Evolutionary conservation across 2,797 vertebrate species (phyloP), one percentile per base, ranked within the genome.

Genomic region (Arrhamphus sclerolepis): DNA sequence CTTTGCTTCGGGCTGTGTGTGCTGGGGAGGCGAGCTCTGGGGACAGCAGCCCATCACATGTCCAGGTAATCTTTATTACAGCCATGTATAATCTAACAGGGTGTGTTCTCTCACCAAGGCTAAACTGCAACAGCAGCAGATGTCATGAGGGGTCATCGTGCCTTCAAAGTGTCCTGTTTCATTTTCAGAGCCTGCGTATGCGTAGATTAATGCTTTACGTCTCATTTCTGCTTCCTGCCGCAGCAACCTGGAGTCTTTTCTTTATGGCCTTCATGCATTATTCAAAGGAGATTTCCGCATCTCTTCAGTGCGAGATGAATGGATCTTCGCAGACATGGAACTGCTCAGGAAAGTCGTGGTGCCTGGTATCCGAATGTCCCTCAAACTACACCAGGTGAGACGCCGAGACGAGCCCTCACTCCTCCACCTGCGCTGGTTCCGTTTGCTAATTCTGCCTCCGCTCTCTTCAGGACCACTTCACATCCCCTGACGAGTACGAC

Each of bases 271-370:
- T 13, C 97, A 99, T 72, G 97, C 98, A 49, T 90, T 99, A 18
- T 99, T 99, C 84, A 99, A 99, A 77, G 98, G 98, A 76, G 98
- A 99, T 84, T 99, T 98, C 83, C 96, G 98, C 70, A 99, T 99
- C 85, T 98, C 98, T 22, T 99, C 98, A 7, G 93, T 97, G 53
- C 91, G 97, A 75, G 98, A 99, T 6, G 98, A 99, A 83, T 99
- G 98, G 98, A 97, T 99, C 85, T 99, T 99, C 66, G 96, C 98
- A n/a, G 97, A 99, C 86, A 98, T 99, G 98, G 97, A 99, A 69
- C 90, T 99, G 55, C 92, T 99, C 71, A 94, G 95, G 87, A 98
- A 98, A 77, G 98, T 99, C 0, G 98, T 99, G 41, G 98, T 98
- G 49, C 98, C 97, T 70, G 98, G 96, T 82, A 97, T 99, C 78